These are phyloP conservation scores for Gallinago solitaria DNA, from an alignment of 2,797 vertebrate genomes.

Conservation along the genomic window DNA sequence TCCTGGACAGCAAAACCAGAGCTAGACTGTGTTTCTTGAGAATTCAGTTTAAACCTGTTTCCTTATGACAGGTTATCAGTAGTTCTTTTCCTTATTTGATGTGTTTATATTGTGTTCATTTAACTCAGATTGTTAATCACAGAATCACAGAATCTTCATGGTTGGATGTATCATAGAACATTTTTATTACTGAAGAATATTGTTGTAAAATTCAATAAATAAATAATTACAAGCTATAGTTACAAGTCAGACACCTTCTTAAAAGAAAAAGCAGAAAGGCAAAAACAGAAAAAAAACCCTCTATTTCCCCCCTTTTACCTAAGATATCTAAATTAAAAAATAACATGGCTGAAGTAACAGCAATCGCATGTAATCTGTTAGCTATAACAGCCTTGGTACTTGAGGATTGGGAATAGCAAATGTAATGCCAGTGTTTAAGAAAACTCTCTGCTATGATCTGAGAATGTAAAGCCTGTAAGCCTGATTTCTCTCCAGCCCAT, in stretches of 20 bases:
- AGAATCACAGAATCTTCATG: not conserved
- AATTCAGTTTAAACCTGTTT: not conserved
- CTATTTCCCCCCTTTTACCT: not conserved
- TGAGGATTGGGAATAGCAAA: not conserved
- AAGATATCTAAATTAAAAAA: not conserved
- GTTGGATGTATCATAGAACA: not conserved
- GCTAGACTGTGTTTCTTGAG: not conserved
- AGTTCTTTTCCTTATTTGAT: not conserved
- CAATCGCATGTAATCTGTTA: not conserved
- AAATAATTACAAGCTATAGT: not conserved
- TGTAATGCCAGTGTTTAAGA: not conserved
- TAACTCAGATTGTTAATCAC: not conserved
- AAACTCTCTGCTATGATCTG: not conserved
- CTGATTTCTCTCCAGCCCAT: not conserved
- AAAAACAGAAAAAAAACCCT: too few relatives aligned
- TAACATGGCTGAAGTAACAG: not conserved
- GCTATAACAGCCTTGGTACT: not conserved
- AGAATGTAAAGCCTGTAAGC: not conserved
- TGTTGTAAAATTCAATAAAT: not conserved
- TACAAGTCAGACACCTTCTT: not conserved
- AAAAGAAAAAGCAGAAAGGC: not conserved
- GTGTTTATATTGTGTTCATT: not conserved
- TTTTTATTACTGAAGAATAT: not conserved
- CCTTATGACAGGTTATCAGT: not conserved
- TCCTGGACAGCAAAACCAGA: not conserved